Evolutionary conservation across 2,888 invertebrate genomes (phyloP).

Genomic region (Ennomos quercinarius): DNA sequence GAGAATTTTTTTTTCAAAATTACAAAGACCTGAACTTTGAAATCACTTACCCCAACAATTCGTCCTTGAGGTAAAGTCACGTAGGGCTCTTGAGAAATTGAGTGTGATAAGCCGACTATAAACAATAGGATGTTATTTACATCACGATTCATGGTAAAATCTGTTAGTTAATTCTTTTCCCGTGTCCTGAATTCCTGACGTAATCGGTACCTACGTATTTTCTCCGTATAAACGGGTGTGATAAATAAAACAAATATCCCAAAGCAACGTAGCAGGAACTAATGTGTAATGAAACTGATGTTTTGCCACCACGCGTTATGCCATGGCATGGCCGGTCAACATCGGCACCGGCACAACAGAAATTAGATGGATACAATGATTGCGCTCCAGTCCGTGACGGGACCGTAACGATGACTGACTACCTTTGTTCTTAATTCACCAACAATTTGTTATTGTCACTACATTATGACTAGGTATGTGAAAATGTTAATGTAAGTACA

Average conservation of each 20-base stretch:
- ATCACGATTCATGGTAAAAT: constrained; percentile 11
- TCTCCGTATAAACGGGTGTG: neutral
- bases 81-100: constrained; percentile 77
- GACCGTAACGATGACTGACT: constrained; percentile 62
- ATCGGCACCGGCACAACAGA: constrained; percentile 65
- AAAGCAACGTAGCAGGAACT: constrained; percentile 21
- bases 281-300: constrained; percentile 54
- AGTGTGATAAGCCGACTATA: constrained; percentile 28
- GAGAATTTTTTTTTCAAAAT: neutral
- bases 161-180: constrained; percentile 8
- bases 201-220: neutral
- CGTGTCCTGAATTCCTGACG: neutral
- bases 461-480: constrained; percentile 11
- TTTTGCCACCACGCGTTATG: constrained; percentile 49
- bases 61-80: constrained; percentile 85
- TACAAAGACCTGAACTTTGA: neutral
- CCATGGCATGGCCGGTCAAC: constrained; percentile 32
- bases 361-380: constrained; percentile 73
- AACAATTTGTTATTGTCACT: constrained; percentile 37
- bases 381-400: constrained; percentile 75
- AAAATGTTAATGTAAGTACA: constrained; percentile 7
- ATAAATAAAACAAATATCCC: neutral
- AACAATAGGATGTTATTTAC: constrained; percentile 17
- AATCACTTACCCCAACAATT: constrained; percentile 84
- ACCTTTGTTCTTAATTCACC: constrained; percentile 75